A percentile compares a stretch with the other conserved stretches of the same genome.
These are phyloP conservation scores for Gulo gulo DNA, from an alignment of 2,113 vertebrate species.

Conservation along the genomic window DNA sequence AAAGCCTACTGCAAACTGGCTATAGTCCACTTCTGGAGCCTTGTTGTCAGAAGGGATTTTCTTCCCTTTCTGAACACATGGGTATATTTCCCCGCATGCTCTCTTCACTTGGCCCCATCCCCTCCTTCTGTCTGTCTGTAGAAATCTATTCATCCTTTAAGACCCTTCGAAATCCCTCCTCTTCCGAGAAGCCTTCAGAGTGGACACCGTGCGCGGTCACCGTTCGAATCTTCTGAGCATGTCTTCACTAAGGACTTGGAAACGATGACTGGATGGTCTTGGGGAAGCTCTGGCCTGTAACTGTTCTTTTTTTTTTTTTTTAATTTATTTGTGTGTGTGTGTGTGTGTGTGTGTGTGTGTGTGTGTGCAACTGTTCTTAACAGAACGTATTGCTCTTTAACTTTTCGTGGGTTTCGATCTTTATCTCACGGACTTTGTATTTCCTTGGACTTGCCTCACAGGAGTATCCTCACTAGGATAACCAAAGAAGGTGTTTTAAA, in stretches of 20 bases:
- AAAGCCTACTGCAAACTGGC: background rate
- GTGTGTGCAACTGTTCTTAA: background rate
- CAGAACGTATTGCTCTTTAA: rapidly evolving
- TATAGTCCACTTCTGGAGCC: background rate
- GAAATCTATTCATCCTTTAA: background rate
- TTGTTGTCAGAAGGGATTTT: background rate
- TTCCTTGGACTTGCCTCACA: background rate
- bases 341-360: no score
- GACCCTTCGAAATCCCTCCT: background rate
- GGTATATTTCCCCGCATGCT: background rate
- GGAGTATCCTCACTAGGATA: background rate
- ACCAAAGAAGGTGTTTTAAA: background rate
- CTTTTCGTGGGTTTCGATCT: background rate
- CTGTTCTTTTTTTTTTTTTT: background rate
- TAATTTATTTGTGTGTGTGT: background rate
- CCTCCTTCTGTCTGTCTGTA: background rate
- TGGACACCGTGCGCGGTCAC: background rate
- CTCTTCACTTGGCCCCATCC: background rate
- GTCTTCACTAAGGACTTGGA: background rate
- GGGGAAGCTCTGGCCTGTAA: background rate
- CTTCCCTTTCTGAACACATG: background rate
- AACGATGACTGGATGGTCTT: rapidly evolving
- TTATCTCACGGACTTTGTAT: background rate
- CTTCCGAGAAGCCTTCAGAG: background rate
- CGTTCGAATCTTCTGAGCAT: background rate